Percentiles rank a stretch among this genome's conserved stretches.
phyloP scores from a whole-genome alignment of 64 coral and sea anemone species.

The Astreopora myriophthalma region DNA sequence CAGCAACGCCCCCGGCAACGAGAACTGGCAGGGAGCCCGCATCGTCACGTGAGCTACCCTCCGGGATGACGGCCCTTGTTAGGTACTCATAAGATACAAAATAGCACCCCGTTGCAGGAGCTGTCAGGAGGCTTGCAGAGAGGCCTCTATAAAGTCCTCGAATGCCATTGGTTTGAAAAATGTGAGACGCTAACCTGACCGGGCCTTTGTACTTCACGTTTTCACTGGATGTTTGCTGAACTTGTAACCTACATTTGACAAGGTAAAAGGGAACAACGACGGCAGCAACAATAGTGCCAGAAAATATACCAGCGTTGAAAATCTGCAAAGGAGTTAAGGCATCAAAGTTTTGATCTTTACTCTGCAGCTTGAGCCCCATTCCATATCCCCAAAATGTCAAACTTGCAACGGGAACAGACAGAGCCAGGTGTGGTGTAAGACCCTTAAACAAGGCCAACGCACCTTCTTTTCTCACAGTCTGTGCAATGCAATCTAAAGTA shows the following conservation, averaged over 20 bases:
- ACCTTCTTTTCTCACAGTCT: slow-evolving; percentile 50
- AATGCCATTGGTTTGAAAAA: slow-evolving; percentile 43
- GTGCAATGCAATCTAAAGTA: slow-evolving; percentile 15
- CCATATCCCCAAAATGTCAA: slow-evolving; percentile 68
- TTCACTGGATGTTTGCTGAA: slow-evolving; percentile 55
- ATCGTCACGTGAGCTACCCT: slow-evolving; percentile 59
- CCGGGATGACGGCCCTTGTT: neutral
- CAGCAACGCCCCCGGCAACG: slow-evolving; percentile 65
- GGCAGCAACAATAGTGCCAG: slow-evolving; percentile 40
- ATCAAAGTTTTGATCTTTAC: slow-evolving; percentile 13
- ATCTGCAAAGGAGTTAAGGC: slow-evolving; percentile 32
- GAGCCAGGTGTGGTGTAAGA: slow-evolving; percentile 60
- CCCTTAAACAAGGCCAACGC: slow-evolving; percentile 60
- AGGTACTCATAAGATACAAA: slow-evolving; percentile 78
- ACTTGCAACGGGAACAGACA: slow-evolving; percentile 64
- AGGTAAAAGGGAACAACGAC: slow-evolving; percentile 60
- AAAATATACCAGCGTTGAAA: slow-evolving; percentile 73
- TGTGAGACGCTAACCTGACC: slow-evolving; percentile 43
- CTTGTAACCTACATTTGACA: slow-evolving; percentile 81
- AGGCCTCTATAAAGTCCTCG: slow-evolving; percentile 69
- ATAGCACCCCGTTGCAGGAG: slow-evolving; percentile 57
- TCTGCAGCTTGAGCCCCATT: slow-evolving; percentile 62
- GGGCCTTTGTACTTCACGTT: slow-evolving; percentile 56
- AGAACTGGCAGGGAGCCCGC: slow-evolving; percentile 37
- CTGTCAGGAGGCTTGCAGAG: slow-evolving; percentile 58